Conservation (phyloP, 92 coral and sea anemone genomes). For the Micromussa lordhowensis region DNA sequence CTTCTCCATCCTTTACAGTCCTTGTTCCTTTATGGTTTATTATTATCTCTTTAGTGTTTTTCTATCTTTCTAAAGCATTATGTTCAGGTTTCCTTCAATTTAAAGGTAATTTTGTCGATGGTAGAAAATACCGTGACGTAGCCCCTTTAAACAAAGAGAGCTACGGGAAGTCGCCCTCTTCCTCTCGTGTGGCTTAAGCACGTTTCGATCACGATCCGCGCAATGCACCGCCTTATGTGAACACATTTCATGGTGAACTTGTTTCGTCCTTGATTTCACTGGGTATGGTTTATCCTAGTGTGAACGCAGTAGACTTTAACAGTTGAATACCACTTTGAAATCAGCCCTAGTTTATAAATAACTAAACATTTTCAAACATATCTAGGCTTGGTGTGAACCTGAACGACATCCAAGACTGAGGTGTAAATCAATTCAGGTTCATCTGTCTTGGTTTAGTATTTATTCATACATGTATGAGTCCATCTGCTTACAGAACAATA, state of each 20-base stretch:
- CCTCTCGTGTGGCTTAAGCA: too few relatives aligned
- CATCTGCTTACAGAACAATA: neutral
- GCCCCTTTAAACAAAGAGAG: too few relatives aligned
- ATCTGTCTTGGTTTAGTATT: neutral
- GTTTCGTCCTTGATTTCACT: too few relatives aligned
- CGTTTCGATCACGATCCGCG: neutral
- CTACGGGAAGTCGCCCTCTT: too few relatives aligned
- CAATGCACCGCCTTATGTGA: neutral
- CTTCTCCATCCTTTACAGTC: too few relatives aligned
- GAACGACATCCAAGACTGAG: neutral
- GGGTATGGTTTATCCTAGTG: neutral
- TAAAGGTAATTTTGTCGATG: too few relatives aligned
- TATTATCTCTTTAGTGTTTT: too few relatives aligned
- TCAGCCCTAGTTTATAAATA: neutral
- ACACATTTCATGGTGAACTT: neutral
- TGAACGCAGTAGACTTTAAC: neutral
- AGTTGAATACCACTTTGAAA: neutral
- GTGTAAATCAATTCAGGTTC: neutral
- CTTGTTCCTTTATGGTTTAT: too few relatives aligned
- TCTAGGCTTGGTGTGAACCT: neutral
- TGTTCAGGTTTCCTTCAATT: too few relatives aligned
- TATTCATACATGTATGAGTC: too few relatives aligned
- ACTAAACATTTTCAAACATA: neutral
- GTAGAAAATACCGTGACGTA: too few relatives aligned
- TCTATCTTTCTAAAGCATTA: too few relatives aligned